Conservation (phyloP, 1,140 invertebrate genomes). For the Melipona quadrifasciata region DNA sequence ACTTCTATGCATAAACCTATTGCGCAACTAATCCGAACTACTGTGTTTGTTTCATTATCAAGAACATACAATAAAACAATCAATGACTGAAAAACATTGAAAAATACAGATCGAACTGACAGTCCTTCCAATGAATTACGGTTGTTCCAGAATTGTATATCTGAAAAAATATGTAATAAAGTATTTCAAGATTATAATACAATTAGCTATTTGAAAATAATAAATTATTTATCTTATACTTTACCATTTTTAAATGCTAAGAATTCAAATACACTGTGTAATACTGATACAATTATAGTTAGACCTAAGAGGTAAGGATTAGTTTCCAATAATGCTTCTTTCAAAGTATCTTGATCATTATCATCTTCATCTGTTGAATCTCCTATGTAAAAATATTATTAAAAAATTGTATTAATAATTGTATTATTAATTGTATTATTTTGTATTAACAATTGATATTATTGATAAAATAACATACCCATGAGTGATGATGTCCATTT, state of each 20-base stretch:
- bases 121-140: constrained; percentile 98
- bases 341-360: constrained; percentile 97
- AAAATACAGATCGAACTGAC: constrained; percentile 99
- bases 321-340: constrained; percentile 98
- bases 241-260: constrained; percentile 99
- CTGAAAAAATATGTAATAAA: constrained; percentile 80
- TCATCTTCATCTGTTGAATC: constrained; percentile 88
- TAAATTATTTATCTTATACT: constrained; percentile 26
- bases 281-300: constrained; percentile 95
- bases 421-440: neutral
- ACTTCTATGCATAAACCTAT: constrained; percentile 98
- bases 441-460: neutral
- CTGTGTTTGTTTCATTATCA: constrained; percentile 99
- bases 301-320: constrained; percentile 97
- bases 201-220: neutral
- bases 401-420: neutral
- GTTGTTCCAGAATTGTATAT: constrained; percentile 99
- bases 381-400: constrained; percentile 59
- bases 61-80: constrained; percentile 98
- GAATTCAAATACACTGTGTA: constrained; percentile 99
- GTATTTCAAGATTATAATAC: neutral
- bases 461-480: constrained; percentile 65
- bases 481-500: constrained; percentile 85
- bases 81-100: constrained; percentile 98
- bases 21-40: constrained; percentile 95